Evolutionary conservation across 2,113 vertebrate genomes (phyloP).

Genomic region (Heterochromis multidens): DNA sequence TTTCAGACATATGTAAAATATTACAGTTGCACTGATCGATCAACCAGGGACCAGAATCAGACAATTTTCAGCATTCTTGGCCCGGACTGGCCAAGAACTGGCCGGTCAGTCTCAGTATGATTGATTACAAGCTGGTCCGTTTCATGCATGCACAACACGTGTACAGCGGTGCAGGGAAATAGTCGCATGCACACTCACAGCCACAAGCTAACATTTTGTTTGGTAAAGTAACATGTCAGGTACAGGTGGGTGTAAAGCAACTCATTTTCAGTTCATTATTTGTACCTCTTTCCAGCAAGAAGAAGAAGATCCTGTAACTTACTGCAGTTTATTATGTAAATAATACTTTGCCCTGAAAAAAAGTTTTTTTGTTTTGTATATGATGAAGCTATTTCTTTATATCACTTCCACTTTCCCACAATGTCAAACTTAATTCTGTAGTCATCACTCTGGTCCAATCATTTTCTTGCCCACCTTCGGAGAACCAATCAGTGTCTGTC

Average conservation of each 20-base stretch:
- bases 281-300: background rate
- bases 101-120: too few species aligned
- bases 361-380: background rate
- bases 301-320: background rate
- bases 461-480: background rate
- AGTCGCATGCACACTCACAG: background rate
- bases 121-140: too few species aligned
- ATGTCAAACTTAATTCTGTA: background rate
- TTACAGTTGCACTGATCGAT: background rate
- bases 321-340: background rate
- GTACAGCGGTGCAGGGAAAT: background rate
- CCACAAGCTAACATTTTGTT: background rate
- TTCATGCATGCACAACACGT: background rate
- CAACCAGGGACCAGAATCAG: background rate
- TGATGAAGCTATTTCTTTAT: background rate
- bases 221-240: background rate
- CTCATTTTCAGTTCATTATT: background rate
- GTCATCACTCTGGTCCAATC: background rate
- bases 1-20: background rate
- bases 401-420: background rate
- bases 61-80: background rate
- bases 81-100: too few species aligned
- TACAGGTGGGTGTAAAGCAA: background rate
- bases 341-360: background rate
- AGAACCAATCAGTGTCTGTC: background rate